These are phyloP conservation scores for Hypotaenidia philippensis DNA, from an alignment of 2,797 vertebrate genomes.

Conservation along the genomic window DNA sequence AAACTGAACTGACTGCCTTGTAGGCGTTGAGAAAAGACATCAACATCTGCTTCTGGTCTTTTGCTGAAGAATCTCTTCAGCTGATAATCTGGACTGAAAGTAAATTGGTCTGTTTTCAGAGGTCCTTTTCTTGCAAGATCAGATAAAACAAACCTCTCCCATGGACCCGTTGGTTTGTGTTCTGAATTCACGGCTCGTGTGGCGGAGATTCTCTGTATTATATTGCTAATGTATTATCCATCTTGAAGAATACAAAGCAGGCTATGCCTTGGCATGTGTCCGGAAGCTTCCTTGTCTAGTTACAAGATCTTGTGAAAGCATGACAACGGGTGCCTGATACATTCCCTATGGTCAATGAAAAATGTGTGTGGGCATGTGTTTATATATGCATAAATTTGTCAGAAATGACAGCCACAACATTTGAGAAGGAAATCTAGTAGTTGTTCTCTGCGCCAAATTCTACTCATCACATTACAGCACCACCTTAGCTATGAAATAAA, in stretches of 20 bases:
- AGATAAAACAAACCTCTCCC: slow-evolving; percentile 79
- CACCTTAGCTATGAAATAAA: not conserved
- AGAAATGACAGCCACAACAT: not conserved
- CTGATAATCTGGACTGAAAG: slow-evolving; percentile 76
- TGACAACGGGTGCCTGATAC: slow-evolving; percentile 36
- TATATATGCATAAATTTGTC: not conserved
- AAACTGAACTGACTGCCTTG: slow-evolving; percentile 58
- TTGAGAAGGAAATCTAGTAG: not conserved
- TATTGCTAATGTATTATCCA: slow-evolving; percentile 73
- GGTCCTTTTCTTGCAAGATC: slow-evolving; percentile 71
- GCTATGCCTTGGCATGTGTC: slow-evolving; percentile 52
- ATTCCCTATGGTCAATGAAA: not conserved
- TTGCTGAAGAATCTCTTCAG: slow-evolving; percentile 74
- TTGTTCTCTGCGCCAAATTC: not conserved
- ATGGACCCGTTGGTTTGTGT: slow-evolving; percentile 70
- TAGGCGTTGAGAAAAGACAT: slow-evolving; percentile 53
- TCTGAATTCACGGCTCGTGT: slow-evolving; percentile 74
- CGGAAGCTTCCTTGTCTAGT: slow-evolving; percentile 17
- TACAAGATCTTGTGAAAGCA: slow-evolving; percentile 2
- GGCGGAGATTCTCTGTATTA: slow-evolving; percentile 64
- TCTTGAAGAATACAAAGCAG: slow-evolving; percentile 51
- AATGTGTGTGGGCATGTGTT: not conserved
- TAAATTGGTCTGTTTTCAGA: slow-evolving; percentile 78
- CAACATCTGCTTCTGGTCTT: slow-evolving; percentile 81
- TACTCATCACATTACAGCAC: not conserved